Percentiles rank a stretch among this genome's conserved stretches.
Evolutionary conservation across 2,113 vertebrate genomes (phyloP).

Genomic region (Tetrax tetrax): DNA sequence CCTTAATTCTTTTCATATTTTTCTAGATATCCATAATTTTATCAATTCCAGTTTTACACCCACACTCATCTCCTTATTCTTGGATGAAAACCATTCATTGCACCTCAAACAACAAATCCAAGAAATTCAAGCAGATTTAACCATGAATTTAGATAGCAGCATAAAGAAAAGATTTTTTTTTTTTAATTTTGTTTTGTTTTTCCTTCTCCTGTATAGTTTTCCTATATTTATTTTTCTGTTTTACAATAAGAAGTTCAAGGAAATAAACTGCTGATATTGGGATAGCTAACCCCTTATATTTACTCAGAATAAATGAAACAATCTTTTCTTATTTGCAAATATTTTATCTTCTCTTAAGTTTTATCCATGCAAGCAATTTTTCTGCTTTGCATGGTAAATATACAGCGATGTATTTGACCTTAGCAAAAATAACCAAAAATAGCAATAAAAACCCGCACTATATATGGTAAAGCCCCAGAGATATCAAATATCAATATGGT

Average conservation of each 20-base stretch:
- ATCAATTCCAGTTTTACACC: not conserved
- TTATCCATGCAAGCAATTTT: not conserved
- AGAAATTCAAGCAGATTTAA: not conserved
- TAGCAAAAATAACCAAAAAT: not conserved
- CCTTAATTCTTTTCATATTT: not conserved
- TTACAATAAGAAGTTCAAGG: not conserved
- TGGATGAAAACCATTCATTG: not conserved
- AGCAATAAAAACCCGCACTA: not conserved
- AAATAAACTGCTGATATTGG: not conserved
- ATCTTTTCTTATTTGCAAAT: not conserved
- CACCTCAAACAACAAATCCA: not conserved
- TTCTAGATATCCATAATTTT: not conserved
- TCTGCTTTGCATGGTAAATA: not conserved
- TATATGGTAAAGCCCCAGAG: not conserved
- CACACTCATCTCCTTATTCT: not conserved
- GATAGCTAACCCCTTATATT: not conserved
- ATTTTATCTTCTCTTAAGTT: not conserved
- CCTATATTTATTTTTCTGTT: not conserved
- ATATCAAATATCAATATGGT: not conserved
- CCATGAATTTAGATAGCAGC: not conserved
- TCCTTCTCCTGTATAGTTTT: not conserved
- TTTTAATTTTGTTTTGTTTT: not conserved
- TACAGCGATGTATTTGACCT: not conserved
- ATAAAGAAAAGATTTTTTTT: not conserved
- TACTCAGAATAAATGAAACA: not conserved